phyloP scores from a whole-genome alignment of 35 echinoderm and acorn worm genomes.

The Amphiura filiformis region DNA sequence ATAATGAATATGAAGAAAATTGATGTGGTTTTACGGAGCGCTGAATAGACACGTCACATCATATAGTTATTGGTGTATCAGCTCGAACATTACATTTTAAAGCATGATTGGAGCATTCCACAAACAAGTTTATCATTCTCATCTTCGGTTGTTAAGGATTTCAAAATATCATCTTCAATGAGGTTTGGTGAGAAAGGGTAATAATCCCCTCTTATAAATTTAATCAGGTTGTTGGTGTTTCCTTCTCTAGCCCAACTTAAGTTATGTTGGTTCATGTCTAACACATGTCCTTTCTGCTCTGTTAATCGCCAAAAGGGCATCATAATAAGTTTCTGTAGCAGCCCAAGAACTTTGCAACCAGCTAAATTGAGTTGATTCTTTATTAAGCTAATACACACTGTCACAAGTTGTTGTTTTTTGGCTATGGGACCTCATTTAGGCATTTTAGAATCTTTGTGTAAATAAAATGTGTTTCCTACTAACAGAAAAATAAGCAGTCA shows the following conservation, averaged over 20 bases:
- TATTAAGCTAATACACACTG: no score
- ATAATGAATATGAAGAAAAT: no score
- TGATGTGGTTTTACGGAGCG: no score
- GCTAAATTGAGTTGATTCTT: no score
- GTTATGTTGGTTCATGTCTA: slow-evolving; percentile 20
- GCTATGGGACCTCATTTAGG: no score
- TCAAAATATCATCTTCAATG: slow-evolving; percentile 11
- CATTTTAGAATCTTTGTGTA: no score
- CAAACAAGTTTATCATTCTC: not conserved
- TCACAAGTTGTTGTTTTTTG: no score
- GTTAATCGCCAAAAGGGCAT: slow-evolving; percentile 27
- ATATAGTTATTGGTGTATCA: no score
- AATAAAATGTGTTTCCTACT: no score
- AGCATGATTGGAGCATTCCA: not conserved
- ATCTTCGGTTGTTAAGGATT: slow-evolving; percentile 5
- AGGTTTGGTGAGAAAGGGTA: not conserved
- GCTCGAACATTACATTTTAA: no score
- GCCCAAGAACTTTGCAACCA: not conserved
- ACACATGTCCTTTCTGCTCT: slow-evolving; percentile 15
- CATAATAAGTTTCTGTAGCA: slow-evolving; percentile 7
- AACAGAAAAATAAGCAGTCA: no score
- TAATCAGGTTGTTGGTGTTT: not conserved
- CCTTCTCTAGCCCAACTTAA: not conserved
- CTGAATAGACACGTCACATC: no score
- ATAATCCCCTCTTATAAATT: not conserved